phyloP scores from a whole-genome alignment of 2,888 invertebrate species.

The Diplolepis rosae region DNA sequence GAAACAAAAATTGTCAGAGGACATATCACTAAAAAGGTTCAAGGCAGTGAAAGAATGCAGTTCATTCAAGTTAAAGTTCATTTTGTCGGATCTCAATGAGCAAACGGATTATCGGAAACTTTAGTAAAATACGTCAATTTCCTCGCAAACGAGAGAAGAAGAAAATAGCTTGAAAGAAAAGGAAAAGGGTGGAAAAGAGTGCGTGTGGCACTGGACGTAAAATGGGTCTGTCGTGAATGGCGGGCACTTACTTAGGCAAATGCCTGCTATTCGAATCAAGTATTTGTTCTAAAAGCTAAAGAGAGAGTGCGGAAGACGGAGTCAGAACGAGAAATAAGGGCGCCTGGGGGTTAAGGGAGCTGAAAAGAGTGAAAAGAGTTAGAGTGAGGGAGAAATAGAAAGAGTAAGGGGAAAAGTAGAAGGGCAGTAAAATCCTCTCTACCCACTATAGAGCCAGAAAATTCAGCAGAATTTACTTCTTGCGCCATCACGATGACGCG shows the following conservation, averaged over 20 bases:
- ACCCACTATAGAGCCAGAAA: constrained; percentile 56
- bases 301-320: constrained; percentile 52
- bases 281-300: constrained; percentile 71
- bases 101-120: constrained; percentile 7
- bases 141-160: constrained; percentile 35
- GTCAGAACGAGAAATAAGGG: constrained; percentile 40
- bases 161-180: constrained; percentile 38
- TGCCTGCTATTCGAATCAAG: constrained; percentile 71
- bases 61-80: neutral
- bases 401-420: constrained; percentile 25
- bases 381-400: neutral
- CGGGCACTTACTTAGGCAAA: constrained; percentile 71
- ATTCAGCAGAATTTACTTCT: constrained; percentile 63
- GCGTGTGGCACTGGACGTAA: constrained; percentile 57
- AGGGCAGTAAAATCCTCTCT: constrained; percentile 61
- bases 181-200: constrained; percentile 34
- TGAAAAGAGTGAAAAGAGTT: constrained; percentile 34
- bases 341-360: constrained; percentile 35
- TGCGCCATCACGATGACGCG: constrained; percentile 48
- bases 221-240: constrained; percentile 66
- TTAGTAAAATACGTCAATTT: constrained; percentile 38
- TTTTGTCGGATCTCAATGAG: neutral
- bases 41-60: neutral
- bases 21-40: neutral
- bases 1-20: too few relatives aligned